A percentile compares a stretch with the other conserved stretches of the same genome.
Evolutionary conservation across 2,888 invertebrate species (phyloP).

Genomic region (Pharmacophagus antenor): DNA sequence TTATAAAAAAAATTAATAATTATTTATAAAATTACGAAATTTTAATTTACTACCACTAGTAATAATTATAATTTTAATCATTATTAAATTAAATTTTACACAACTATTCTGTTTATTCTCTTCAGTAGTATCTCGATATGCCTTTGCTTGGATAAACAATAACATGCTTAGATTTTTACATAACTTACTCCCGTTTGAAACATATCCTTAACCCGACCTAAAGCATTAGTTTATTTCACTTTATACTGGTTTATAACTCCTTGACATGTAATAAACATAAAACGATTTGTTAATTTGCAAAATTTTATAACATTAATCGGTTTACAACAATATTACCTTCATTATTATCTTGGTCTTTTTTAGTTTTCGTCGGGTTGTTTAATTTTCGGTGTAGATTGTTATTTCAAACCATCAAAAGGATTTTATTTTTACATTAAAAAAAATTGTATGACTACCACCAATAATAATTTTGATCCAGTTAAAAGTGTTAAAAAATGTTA

Average conservation of each 20-base stretch:
- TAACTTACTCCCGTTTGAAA: background rate
- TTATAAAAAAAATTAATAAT: no score
- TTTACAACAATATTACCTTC: constrained; percentile 9
- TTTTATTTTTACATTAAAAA: no score
- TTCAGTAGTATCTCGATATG: background rate
- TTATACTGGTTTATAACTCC: background rate
- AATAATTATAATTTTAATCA: no score
- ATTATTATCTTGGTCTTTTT: background rate
- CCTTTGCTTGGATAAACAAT: background rate
- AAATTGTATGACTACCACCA: no score
- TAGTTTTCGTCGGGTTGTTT: background rate
- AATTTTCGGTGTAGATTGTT: no score
- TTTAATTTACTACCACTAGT: no score
- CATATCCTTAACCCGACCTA: background rate
- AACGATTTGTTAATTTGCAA: constrained; percentile 21
- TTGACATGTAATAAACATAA: constrained; percentile 1
- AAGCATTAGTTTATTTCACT: background rate
- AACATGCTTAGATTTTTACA: background rate
- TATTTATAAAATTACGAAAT: no score
- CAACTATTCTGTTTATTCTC: background rate
- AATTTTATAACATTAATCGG: constrained; percentile 19
- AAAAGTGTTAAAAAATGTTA: no score
- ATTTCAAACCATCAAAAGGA: no score
- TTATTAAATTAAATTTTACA: background rate
- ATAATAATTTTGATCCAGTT: no score